Base-by-base conservation (phyloP, 1,140 invertebrate genomes). In the Microplitis demolitor region DNA sequence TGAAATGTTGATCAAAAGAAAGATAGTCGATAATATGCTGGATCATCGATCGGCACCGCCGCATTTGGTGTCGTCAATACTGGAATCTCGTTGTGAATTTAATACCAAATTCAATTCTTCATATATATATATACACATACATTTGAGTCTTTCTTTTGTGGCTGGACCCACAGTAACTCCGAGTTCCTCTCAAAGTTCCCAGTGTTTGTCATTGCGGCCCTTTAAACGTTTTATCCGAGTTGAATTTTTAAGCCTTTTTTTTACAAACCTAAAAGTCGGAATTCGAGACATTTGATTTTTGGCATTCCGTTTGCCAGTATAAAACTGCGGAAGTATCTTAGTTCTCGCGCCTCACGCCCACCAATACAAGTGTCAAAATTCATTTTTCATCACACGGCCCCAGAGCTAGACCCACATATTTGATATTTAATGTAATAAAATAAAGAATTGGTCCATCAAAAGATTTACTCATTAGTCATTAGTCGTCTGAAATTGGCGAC, bases 41-140 rank as follows among this genome's bases (percentile, higher is more conserved):
- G 39, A 9, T 45, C 39, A 45, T 45, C 39, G 54, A 63, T 66
- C 54, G 64, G 14, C 34, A 31, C 35, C 14, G 50, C 61, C 60
- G 63, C 60, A 71, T 71, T 71, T 71, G 69, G 69, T 62, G 31
- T 71, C 60, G 53, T 37, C 45, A 64, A 53, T 50, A 35, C 31
- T 51, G 60, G 69, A 71, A 71, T 71, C 56, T 71, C 74, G 69
- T 73, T 72, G 66, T 64, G 73, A 79, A 76, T 78, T 74, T 70
- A 78, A 78, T 77, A 77, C 68, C 39, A 24, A 51, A 50, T 45
- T 35, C 56, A n/a, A 54, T 24, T 24, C 34, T 61, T 5, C 37
- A 62, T 35, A 58, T 60, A 39, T 37, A 34, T 33, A 31, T 33
- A 60, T 24, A 54, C 53, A 54, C 53, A 14, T 16, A 54, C 53